These are phyloP conservation scores for Metaphire vulgaris DNA, from an alignment of 1,140 invertebrate species.

Conservation along the genomic window DNA sequence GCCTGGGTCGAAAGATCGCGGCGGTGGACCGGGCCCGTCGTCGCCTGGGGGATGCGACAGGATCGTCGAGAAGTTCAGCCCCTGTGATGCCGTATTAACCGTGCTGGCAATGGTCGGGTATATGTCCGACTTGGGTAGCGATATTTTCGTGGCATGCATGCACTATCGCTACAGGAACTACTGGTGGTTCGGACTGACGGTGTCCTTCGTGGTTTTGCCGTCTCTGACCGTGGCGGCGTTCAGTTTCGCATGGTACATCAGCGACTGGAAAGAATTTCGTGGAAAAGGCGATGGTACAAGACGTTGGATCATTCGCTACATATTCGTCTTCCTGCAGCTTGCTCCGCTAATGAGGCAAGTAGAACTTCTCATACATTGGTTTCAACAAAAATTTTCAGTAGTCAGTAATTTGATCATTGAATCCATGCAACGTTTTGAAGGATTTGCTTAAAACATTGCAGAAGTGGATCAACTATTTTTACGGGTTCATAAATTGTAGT, in stretches of 20 bases:
- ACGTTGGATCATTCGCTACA: constrained; percentile 36
- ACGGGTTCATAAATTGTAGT: no score
- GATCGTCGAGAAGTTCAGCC: no score
- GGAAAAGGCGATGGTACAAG: constrained; percentile 3
- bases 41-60: no score
- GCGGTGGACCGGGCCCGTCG: no score
- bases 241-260: constrained; percentile 39
- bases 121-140: constrained; percentile 36
- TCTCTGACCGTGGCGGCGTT: constrained; percentile 43
- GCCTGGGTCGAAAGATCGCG: no score
- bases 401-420: no score
- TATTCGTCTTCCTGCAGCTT: constrained; percentile 36
- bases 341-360: constrained; percentile 39
- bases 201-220: constrained; percentile 40
- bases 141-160: constrained; percentile 33
- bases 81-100: constrained; percentile 33
- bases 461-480: no score
- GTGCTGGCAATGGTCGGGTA: constrained; percentile 35
- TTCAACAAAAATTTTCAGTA: no score
- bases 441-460: no score
- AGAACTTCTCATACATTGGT: no score
- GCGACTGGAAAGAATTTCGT: constrained; percentile 1
- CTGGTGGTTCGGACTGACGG: constrained; percentile 42
- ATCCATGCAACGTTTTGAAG: no score
- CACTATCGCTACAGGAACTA: constrained; percentile 34